Evolutionary conservation across 1,140 invertebrate species (phyloP), one percentile per base, ranked within the genome.

Genomic region (Ectropis grisescens): DNA sequence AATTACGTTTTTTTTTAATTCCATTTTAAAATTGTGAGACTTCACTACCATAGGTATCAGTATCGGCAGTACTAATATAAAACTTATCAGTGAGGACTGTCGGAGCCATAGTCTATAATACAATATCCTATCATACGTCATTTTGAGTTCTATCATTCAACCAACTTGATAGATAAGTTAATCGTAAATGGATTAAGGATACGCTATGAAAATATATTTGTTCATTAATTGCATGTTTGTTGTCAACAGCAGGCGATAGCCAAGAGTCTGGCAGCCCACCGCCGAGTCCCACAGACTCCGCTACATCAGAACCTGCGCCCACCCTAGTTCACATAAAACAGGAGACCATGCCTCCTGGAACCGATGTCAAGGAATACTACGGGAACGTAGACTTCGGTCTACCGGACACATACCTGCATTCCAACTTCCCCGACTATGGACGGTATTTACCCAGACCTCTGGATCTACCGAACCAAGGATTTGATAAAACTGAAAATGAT

Each of bases 321-420:
- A 81, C 71, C 58, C 45, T 81, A 61, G 72, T 81, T 29, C 71
- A 78, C 49, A 81, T 81, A 40, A 81, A 81, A 33, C 70, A 81
- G 30, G 76, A 81, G 37, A 62, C 45, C 26, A 81, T 81, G 76
- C 65, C 74, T 7, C 76, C 76, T 8, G 76, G 76, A 36, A 45
- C 56, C 6, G 72, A 81, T 33, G 41, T 72, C 16, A 78, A 76
- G 30, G 71, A 81, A 13, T 81, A 76, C 38, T 78, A 75, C 13
- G 59, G 58, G 13, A 41, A 56, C 8, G 26, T 75, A 6, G 76
- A 81, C 36, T 81, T 74, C 31, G 60, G 64, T 9, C 46, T 76
- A 2, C 52, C 65, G 3, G 71, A 76, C 13, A 50, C 72, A 6
- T 81, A 79, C 36, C 38, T 81, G n/a, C 40, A 58, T 1, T 47